A percentile compares a stretch with the other conserved stretches of the same genome.
These are phyloP conservation scores for Scaptomyza hsui DNA, from an alignment of 1,140 invertebrate species.

Conservation along the genomic window DNA sequence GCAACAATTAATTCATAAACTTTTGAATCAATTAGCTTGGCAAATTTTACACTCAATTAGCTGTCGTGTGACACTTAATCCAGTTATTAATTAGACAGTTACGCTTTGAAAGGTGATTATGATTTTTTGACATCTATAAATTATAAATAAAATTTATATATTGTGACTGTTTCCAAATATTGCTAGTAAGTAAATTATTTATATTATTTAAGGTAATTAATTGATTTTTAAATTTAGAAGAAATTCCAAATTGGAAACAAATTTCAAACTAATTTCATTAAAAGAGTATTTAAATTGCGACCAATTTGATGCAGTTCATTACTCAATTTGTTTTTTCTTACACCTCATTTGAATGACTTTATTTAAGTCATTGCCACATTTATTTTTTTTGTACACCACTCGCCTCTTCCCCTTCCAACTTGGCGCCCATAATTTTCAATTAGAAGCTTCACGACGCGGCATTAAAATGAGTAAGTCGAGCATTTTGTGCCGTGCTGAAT, in stretches of 20 bases:
- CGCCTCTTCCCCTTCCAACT: slow-evolving; percentile 15
- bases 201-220: no score
- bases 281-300: not conserved
- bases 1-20: slow-evolving; percentile 57
- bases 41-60: slow-evolving; percentile 76
- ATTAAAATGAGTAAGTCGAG: slow-evolving; percentile 53
- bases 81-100: slow-evolving; percentile 4
- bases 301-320: not conserved
- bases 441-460: slow-evolving; percentile 47
- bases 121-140: not conserved
- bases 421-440: slow-evolving; percentile 59
- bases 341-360: slow-evolving; percentile 9
- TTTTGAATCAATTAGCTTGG: slow-evolving; percentile 71
- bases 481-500: slow-evolving; percentile 59
- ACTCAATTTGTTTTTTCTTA: slow-evolving; percentile 1
- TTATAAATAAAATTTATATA: no score
- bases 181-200: no score
- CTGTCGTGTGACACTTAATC: slow-evolving; percentile 18
- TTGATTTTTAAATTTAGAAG: no score
- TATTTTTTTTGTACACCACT: slow-evolving; percentile 29
- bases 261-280: no score
- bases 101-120: not conserved
- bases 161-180: no score
- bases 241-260: no score
- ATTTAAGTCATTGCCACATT: slow-evolving; percentile 42